Percentiles rank a stretch among this genome's conserved stretches.
phyloP scores from a whole-genome alignment of 2,888 invertebrate species.

The Sussaba pulchella region DNA sequence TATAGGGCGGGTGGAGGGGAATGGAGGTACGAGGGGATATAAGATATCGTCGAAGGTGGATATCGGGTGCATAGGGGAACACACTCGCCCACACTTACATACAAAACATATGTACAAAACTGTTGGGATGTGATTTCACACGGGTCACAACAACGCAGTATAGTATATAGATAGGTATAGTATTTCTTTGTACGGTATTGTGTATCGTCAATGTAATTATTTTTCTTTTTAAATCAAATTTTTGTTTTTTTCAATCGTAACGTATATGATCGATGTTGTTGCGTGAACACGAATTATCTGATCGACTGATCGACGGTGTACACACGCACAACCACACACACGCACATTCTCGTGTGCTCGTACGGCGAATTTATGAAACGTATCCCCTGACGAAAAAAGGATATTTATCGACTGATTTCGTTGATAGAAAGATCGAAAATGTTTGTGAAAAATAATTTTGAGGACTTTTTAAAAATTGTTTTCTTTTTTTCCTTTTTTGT shows the following conservation, averaged over 20 bases:
- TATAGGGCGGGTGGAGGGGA: conserved; percentile 34
- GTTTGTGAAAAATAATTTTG: no score
- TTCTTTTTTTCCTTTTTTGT: background rate
- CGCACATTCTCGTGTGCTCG: conserved; percentile 12
- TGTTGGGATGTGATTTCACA: conserved; percentile 87
- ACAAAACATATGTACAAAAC: conserved; percentile 84
- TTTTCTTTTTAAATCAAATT: background rate
- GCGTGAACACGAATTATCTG: conserved; percentile 28
- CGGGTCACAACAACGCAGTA: conserved; percentile 93
- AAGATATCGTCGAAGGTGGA: conserved; percentile 54
- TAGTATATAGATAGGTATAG: conserved; percentile 63
- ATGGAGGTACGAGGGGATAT: conserved; percentile 22
- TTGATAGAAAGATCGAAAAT: no score
- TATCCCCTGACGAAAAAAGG: conserved; percentile 21
- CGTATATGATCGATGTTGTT: conserved; percentile 11
- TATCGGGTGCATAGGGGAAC: conserved; percentile 78
- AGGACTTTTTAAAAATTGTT: conserved; percentile 18
- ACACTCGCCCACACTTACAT: conserved; percentile 84
- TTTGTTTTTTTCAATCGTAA: no score
- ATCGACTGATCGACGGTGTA: conserved; percentile 10
- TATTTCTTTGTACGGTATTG: conserved; percentile 49
- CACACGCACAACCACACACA: conserved; percentile 12
- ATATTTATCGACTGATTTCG: no score
- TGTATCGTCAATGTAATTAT: conserved; percentile 23
- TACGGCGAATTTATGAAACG: conserved; percentile 5